Conservation (phyloP, 2,113 vertebrate genomes). For the Oreochromis tanganicae region DNA sequence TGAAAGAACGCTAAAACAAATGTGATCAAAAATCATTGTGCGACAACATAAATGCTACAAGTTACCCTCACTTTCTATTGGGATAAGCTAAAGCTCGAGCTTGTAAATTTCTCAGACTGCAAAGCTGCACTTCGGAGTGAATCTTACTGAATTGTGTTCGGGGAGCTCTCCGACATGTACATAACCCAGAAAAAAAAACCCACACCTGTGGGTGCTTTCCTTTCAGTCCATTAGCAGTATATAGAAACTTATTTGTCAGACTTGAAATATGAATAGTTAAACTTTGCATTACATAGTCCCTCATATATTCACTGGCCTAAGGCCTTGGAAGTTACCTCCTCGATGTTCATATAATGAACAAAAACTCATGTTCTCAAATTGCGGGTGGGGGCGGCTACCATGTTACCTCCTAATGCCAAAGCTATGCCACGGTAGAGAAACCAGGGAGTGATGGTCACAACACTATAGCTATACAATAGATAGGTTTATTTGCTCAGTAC, state of each 20-base stretch:
- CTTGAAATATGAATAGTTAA: conserved; percentile 30
- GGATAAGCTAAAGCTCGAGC: conserved; percentile 58
- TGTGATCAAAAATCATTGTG: conserved; percentile 26
- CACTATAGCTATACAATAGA: conserved; percentile 27
- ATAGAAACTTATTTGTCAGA: conserved; percentile 34
- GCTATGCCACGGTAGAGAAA: conserved; percentile 61
- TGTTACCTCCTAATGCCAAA: conserved; percentile 73
- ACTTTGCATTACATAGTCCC: conserved; percentile 32
- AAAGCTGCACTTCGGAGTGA: conserved; percentile 56
- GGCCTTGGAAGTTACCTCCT: conserved; percentile 37
- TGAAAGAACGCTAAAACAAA: conserved; percentile 52
- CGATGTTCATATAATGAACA: conserved; percentile 65
- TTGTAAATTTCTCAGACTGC: conserved; percentile 38
- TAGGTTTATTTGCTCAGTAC: conserved; percentile 53
- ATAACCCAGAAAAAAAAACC: conserved; percentile 1
- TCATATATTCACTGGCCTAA: conserved; percentile 47
- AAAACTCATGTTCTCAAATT: conserved; percentile 24
- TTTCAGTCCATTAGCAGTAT: conserved; percentile 21
- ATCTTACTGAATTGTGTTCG: conserved; percentile 22
- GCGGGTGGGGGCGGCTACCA: not conserved
- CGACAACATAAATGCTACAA: conserved; percentile 5
- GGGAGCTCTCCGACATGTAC: not conserved
- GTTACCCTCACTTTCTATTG: conserved; percentile 35
- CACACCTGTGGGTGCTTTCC: conserved; percentile 29
- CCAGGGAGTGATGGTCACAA: conserved; percentile 5